Evolutionary conservation across 2,113 vertebrate species (phyloP).

Genomic region (Paraplagusia blochii): DNA sequence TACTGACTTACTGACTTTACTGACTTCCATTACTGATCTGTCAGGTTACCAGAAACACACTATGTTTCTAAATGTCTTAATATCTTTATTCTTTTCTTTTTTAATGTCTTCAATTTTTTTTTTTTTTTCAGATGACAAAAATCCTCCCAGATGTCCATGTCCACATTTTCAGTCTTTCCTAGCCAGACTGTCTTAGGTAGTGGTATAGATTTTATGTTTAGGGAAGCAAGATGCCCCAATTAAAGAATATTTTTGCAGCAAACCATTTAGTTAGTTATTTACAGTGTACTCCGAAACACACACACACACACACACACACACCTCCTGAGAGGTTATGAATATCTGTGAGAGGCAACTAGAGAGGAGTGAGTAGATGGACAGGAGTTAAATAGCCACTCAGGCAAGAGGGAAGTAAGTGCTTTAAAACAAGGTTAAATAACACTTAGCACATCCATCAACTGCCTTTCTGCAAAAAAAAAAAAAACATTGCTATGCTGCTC

Average conservation of each 20-base stretch:
- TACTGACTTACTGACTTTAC: too few species aligned
- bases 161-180: too few species aligned
- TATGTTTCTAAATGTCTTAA: too few species aligned
- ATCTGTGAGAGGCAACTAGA: conserved; percentile 47
- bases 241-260: conserved; percentile 5
- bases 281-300: conserved; percentile 26
- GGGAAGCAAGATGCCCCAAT: too few species aligned
- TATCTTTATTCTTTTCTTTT: too few species aligned
- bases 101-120: too few species aligned
- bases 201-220: too few species aligned
- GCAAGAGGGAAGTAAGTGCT: conserved; percentile 72
- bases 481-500: conserved; percentile 49
- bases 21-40: too few species aligned
- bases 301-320: conserved; percentile 23
- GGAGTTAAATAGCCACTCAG: conserved; percentile 76
- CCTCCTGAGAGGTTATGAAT: conserved; percentile 40
- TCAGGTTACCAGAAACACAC: too few species aligned
- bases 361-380: conserved; percentile 60
- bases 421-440: conserved; percentile 80
- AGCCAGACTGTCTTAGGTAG: too few species aligned
- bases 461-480: conserved; percentile 54
- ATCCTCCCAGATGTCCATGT: too few species aligned
- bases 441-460: conserved; percentile 75
- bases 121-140: too few species aligned
- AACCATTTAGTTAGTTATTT: conserved; percentile 43